Base-by-base conservation (phyloP, 2,797 vertebrate species). In the Silurus lanzhouensis region DNA sequence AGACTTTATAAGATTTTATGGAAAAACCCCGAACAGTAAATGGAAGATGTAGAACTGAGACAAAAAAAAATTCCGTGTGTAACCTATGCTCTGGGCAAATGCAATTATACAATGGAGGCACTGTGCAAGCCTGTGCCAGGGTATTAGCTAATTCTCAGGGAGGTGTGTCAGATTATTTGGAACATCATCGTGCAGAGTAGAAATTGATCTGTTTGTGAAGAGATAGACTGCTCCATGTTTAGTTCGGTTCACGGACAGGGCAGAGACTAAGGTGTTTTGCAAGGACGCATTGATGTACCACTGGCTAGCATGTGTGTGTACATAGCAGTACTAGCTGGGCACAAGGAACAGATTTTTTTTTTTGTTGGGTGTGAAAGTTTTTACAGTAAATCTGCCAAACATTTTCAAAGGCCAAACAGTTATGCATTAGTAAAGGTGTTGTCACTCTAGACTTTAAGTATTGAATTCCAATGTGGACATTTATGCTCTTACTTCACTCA, bases 121-220 rank as follows among this genome's bases (percentile, higher is more conserved):
- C 75, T 78, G 75, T 31, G 14, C 25, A 76, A 58, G 55, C 74
- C 52, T 12, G 15, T 57, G 8, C 55, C 57, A 77, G 27, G 17
- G 17, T 15, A 31, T 58, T 38, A 17, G 75, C 1, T 12, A 31
- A 77, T 77, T 77, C 55, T 77, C 55, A 58, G 31, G 55, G 14
- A 38, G 25, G 25, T 31, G 27, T 8, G 31, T 58, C 17, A 60
- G 52, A 15, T 58, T 4, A 58, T 60, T 38, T 20, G 55, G 27
- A 58, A 31, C 17, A 58, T 19, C 2, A 4, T 20, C 55, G 20
- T 77, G 55, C 25, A 76, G 74, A 76, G 1, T 58, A 76, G 55
- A 76, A 58, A 76, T 10, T 31, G 52, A 58, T 58, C 74, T 76
- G 74, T 76, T 58, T 58, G 74, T 76, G 52, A 76, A 57, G 7